Evolutionary conservation across 2,888 invertebrate genomes (phyloP).

Genomic region (Holacanthella duospinosa): DNA sequence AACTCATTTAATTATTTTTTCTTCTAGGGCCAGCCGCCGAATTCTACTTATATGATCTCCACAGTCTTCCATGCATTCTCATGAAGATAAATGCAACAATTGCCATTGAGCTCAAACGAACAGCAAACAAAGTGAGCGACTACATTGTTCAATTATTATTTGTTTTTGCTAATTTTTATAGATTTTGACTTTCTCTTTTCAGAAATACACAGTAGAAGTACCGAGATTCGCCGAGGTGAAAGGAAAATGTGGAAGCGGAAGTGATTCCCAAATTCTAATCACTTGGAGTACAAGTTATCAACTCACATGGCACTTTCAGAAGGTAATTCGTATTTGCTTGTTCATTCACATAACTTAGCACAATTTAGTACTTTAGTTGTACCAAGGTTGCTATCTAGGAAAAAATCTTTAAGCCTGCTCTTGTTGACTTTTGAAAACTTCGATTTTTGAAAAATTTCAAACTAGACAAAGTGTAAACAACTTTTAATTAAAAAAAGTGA

Average conservation of each 20-base stretch:
- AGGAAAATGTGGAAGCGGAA: constrained; percentile 65
- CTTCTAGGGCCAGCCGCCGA: neutral
- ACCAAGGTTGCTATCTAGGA: no score
- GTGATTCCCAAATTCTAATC: constrained; percentile 58
- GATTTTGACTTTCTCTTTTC: constrained; percentile 34
- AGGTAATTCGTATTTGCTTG: constrained; percentile 51
- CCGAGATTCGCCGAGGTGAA: constrained; percentile 61
- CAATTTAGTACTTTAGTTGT: no score
- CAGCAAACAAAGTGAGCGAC: constrained; percentile 22
- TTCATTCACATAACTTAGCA: no score
- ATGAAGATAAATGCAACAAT: constrained; percentile 29
- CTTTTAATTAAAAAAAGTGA: neutral
- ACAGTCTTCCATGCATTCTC: constrained; percentile 28
- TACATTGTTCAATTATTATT: neutral
- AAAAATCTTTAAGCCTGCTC: no score
- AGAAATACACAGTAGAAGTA: constrained; percentile 64
- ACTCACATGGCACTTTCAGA: constrained; percentile 64
- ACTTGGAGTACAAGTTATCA: constrained; percentile 57
- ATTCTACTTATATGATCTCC: neutral
- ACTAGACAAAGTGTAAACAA: no score
- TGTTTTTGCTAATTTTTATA: neutral
- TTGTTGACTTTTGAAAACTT: no score
- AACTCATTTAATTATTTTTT: no score
- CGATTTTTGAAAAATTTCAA: no score
- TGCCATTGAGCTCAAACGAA: constrained; percentile 33